phyloP scores from a whole-genome alignment of 2,888 invertebrate species.

The Falcaria lacertinaria region DNA sequence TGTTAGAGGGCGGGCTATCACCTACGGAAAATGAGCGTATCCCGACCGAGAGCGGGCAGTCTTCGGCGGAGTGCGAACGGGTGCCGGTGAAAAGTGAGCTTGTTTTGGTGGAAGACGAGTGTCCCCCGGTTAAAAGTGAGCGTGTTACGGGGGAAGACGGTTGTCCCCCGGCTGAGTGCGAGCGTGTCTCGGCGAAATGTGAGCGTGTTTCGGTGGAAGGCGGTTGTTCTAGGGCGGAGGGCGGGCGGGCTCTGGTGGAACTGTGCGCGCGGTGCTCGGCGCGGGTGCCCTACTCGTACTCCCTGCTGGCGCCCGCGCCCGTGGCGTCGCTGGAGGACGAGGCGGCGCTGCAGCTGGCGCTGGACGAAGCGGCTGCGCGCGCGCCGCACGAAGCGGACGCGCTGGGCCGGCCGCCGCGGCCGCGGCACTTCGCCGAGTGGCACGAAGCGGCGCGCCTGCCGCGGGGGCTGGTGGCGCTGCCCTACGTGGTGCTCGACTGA shows the following conservation, averaged over 20 bases:
- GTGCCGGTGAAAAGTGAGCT: slow-evolving; percentile 57
- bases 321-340: slow-evolving; percentile 29
- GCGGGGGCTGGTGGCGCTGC: slow-evolving; percentile 94
- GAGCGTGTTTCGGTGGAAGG: no score
- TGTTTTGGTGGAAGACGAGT: no score
- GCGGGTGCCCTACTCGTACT: slow-evolving; percentile 44
- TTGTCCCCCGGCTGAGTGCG: slow-evolving; percentile 45
- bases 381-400: slow-evolving; percentile 24
- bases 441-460: slow-evolving; percentile 91
- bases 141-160: slow-evolving; percentile 12
- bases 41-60: slow-evolving; percentile 15
- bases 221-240: no score
- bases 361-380: slow-evolving; percentile 15
- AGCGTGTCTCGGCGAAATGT: slow-evolving; percentile 67
- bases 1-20: no score
- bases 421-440: slow-evolving; percentile 90
- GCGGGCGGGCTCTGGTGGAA: slow-evolving; percentile 44
- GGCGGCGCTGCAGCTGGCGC: slow-evolving; percentile 18
- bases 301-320: slow-evolving; percentile 43
- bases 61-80: no score
- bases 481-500: slow-evolving; percentile 97
- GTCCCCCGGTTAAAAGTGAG: no score
- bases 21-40: no score
- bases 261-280: slow-evolving; percentile 29
- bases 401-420: slow-evolving; percentile 45